These are phyloP conservation scores for Agrypnia vestita DNA, from an alignment of 1,140 invertebrate species.

Conservation along the genomic window DNA sequence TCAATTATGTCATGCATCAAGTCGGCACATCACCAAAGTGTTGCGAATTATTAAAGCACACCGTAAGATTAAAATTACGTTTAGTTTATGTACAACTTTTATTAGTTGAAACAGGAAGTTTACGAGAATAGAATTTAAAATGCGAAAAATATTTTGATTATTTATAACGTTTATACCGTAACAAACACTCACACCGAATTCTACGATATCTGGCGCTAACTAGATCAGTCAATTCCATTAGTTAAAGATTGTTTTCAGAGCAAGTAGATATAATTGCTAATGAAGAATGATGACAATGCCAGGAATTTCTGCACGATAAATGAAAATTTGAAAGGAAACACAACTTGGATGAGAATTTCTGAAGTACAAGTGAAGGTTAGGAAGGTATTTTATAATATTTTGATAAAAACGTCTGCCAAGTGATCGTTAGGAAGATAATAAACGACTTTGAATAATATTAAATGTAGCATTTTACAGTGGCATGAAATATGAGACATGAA, in stretches of 20 bases:
- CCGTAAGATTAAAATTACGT: neutral
- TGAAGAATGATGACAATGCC: neutral
- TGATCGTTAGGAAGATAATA: too few relatives aligned
- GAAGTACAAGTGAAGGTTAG: too few relatives aligned
- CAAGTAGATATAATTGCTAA: neutral
- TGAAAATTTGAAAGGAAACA: too few relatives aligned
- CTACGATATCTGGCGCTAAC: slow-evolving; percentile 6
- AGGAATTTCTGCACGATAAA: neutral
- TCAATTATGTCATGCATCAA: neutral
- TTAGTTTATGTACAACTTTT: slow-evolving; percentile 26
- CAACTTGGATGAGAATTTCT: too few relatives aligned
- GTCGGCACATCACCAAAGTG: neutral
- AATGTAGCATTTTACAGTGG: neutral
- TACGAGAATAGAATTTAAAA: slow-evolving; percentile 22
- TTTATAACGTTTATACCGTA: neutral
- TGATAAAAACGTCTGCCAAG: too few relatives aligned
- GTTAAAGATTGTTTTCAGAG: neutral
- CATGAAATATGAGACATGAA: slow-evolving; percentile 27
- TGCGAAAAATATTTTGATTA: slow-evolving; percentile 15
- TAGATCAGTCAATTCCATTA: slow-evolving; percentile 39
- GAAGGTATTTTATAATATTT: too few relatives aligned
- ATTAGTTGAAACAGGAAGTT: slow-evolving; percentile 16
- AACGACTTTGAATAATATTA: too few relatives aligned
- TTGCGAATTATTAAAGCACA: slow-evolving; percentile 22
- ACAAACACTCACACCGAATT: slow-evolving; percentile 5